phyloP scores from a whole-genome alignment of 1,140 invertebrate species.

The Bombus ignitus region DNA sequence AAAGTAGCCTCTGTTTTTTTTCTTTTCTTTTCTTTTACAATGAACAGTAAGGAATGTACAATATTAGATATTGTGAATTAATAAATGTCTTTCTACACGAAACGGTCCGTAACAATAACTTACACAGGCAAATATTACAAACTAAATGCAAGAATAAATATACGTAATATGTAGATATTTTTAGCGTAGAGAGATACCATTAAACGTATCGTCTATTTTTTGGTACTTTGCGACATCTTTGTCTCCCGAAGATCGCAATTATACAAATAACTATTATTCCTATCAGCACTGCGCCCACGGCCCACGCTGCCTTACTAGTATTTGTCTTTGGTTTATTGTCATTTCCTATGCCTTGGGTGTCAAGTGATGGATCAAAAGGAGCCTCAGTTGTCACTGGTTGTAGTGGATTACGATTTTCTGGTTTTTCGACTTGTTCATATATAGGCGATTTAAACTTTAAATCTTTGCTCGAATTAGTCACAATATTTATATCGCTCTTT shows the following conservation, averaged over 20 bases:
- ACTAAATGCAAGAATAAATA: constrained; percentile 66
- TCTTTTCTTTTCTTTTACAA: background rate
- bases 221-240: constrained; percentile 75
- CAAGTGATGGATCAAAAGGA: constrained; percentile 16
- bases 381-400: background rate
- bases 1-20: constrained; percentile 7
- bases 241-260: constrained; percentile 76
- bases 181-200: background rate
- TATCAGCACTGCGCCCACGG: constrained; percentile 73
- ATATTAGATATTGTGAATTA: constrained; percentile 38
- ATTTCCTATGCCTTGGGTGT: background rate
- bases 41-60: constrained; percentile 55
- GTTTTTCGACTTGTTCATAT: constrained; percentile 13
- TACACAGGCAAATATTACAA: constrained; percentile 38
- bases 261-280: constrained; percentile 74
- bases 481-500: background rate
- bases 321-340: constrained; percentile 63
- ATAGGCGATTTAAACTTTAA: constrained; percentile 31
- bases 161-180: constrained; percentile 25
- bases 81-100: constrained; percentile 3
- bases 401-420: background rate
- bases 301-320: constrained; percentile 77
- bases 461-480: constrained; percentile 4
- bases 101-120: constrained; percentile 46
- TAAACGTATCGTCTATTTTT: constrained; percentile 80